phyloP scores from a whole-genome alignment of 2,888 invertebrate genomes.

The Lottia scabra region DNA sequence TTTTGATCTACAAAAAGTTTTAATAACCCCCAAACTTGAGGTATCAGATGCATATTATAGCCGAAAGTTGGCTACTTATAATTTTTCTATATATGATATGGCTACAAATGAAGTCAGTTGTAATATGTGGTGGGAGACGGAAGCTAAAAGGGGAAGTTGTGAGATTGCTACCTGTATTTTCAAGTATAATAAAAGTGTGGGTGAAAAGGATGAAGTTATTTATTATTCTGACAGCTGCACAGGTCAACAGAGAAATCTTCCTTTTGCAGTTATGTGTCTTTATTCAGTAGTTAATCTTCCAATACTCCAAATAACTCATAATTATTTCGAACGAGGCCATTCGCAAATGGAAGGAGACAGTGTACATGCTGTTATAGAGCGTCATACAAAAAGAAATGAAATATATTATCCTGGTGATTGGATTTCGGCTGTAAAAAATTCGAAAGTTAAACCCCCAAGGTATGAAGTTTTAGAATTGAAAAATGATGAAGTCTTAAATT shows the following conservation, averaged over 20 bases:
- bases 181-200: background rate
- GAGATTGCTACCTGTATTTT: constrained; percentile 3
- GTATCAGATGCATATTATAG: constrained; percentile 22
- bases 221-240: constrained; percentile 25
- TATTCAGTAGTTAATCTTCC: constrained; percentile 19
- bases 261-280: constrained; percentile 20
- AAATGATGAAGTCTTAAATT: background rate
- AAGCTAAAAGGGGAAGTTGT: constrained; percentile 32
- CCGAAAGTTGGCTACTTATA: too few species aligned
- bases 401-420: background rate
- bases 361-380: constrained; percentile 19
- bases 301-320: constrained; percentile 18
- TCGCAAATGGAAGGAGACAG: constrained; percentile 22
- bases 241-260: constrained; percentile 24
- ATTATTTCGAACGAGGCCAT: constrained; percentile 19
- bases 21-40: constrained; percentile 30
- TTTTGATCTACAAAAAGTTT: constrained; percentile 34
- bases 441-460: background rate
- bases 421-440: background rate
- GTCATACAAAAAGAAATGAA: background rate
- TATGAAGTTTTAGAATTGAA: too few species aligned
- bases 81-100: constrained; percentile 30
- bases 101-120: constrained; percentile 21
- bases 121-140: constrained; percentile 30
- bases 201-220: constrained; percentile 14